Evolutionary conservation across 2,888 invertebrate species (phyloP).

Genomic region (Pogonocherus hispidulus): DNA sequence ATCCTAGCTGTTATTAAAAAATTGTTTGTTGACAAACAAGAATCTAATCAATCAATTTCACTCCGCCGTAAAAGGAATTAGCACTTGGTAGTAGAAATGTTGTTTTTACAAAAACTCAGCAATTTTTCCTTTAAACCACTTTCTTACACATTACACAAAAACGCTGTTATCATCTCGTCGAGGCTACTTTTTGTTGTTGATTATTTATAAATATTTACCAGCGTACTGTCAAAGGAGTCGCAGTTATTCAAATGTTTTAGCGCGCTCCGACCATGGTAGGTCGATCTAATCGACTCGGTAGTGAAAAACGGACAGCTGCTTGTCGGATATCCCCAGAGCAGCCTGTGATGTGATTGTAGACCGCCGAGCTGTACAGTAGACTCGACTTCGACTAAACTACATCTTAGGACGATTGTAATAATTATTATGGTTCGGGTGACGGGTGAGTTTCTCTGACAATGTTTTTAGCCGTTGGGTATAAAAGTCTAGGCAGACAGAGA

Average conservation of each 20-base stretch:
- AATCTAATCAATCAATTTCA: constrained; percentile 33
- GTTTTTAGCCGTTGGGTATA: constrained; percentile 28
- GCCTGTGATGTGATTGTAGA: constrained; percentile 18
- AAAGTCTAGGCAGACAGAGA: constrained; percentile 15
- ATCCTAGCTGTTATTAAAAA: background rate
- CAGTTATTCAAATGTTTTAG: constrained; percentile 16
- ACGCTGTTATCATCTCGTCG: background rate
- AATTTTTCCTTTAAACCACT: constrained; percentile 31
- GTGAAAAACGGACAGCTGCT: constrained; percentile 19
- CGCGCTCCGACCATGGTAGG: constrained; percentile 16
- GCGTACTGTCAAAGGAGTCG: constrained; percentile 10
- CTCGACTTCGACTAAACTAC: constrained; percentile 3
- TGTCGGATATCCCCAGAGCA: constrained; percentile 10
- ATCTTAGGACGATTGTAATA: constrained; percentile 16
- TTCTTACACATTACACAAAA: constrained; percentile 30
- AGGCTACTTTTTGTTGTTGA: background rate
- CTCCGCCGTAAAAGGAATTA: constrained; percentile 34
- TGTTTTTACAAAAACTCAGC: constrained; percentile 35
- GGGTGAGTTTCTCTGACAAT: constrained; percentile 40
- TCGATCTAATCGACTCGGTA: background rate
- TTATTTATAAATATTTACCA: background rate
- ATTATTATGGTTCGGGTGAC: constrained; percentile 3
- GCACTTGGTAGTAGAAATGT: constrained; percentile 37
- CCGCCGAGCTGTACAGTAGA: background rate
- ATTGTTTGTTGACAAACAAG: constrained; percentile 7